A percentile compares a stretch with the other conserved stretches of the same genome.
Evolutionary conservation across 2,797 vertebrate species (phyloP).

Genomic region (Amazona finschi): DNA sequence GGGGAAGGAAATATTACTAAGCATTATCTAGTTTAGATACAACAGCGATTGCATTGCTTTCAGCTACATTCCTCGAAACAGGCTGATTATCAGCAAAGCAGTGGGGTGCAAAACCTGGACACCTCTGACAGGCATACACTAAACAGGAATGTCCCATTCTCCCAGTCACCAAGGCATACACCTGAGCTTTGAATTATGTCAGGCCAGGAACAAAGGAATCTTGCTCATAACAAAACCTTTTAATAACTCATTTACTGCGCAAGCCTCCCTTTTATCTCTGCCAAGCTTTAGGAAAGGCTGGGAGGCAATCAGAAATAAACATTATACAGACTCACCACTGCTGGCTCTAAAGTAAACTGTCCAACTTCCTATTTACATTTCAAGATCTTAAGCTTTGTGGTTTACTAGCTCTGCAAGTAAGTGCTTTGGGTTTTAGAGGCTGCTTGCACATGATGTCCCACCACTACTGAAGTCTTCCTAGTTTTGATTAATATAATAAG

Average conservation of each 20-base stretch:
- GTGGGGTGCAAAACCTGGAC: not conserved
- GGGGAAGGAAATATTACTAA: not conserved
- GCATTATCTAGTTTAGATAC: not conserved
- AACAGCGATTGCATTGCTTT: not conserved
- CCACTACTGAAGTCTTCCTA: constrained; percentile 48
- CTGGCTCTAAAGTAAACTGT: constrained; percentile 71
- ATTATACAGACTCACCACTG: constrained; percentile 38
- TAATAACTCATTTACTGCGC: constrained; percentile 50
- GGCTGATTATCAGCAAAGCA: not conserved
- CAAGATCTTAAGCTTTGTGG: constrained; percentile 67
- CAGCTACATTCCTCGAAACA: not conserved
- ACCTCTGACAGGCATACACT: not conserved
- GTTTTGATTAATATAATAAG: constrained; percentile 65
- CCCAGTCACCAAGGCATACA: constrained; percentile 50
- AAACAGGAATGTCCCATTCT: not conserved
- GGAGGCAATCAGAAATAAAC: constrained; percentile 58
- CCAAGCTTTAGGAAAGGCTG: constrained; percentile 55
- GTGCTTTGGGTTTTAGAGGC: constrained; percentile 64
- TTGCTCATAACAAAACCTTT: constrained; percentile 62
- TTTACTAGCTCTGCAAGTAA: constrained; percentile 72
- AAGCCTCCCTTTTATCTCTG: constrained; percentile 60
- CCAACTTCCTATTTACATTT: constrained; percentile 75
- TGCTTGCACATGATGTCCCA: constrained; percentile 63
- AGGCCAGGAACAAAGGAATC: constrained; percentile 63
- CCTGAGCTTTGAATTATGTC: constrained; percentile 66